phyloP scores from a whole-genome alignment of 2,888 invertebrate species.

The Timandra comae region DNA sequence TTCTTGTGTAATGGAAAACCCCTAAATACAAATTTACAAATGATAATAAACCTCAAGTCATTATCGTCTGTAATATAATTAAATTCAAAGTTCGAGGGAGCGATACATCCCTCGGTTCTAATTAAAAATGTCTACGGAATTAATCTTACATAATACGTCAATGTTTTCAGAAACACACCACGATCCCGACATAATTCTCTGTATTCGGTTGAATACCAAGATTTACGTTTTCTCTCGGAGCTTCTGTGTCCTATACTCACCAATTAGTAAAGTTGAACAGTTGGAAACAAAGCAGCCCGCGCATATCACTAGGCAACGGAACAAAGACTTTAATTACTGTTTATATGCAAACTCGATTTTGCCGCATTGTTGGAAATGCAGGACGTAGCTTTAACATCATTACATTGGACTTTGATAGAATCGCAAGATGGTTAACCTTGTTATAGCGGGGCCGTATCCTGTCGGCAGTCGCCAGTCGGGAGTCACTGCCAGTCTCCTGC shows the following conservation, averaged over 20 bases:
- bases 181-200: too few relatives aligned
- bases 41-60: too few relatives aligned
- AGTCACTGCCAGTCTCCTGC: slow-evolving; percentile 32
- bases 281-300: slow-evolving; percentile 15
- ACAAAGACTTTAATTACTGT: slow-evolving; percentile 29
- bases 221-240: too few relatives aligned
- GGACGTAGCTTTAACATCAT: slow-evolving; percentile 42
- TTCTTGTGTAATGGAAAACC: too few relatives aligned
- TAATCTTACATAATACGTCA: too few relatives aligned
- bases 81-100: too few relatives aligned
- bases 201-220: too few relatives aligned
- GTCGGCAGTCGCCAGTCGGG: slow-evolving; percentile 25
- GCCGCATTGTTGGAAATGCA: slow-evolving; percentile 24
- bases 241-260: slow-evolving; percentile 1
- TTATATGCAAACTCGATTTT: slow-evolving; percentile 26
- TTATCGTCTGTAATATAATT: too few relatives aligned
- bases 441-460: slow-evolving; percentile 48
- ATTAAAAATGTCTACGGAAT: too few relatives aligned
- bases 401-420: slow-evolving; percentile 52
- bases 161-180: too few relatives aligned
- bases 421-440: slow-evolving; percentile 56
- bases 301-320: slow-evolving; percentile 13
- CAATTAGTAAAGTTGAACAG: slow-evolving; percentile 20
- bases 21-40: too few relatives aligned
- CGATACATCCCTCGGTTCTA: too few relatives aligned